Evolutionary conservation across 2,888 invertebrate species (phyloP).

Genomic region (Cephonodes hylas): DNA sequence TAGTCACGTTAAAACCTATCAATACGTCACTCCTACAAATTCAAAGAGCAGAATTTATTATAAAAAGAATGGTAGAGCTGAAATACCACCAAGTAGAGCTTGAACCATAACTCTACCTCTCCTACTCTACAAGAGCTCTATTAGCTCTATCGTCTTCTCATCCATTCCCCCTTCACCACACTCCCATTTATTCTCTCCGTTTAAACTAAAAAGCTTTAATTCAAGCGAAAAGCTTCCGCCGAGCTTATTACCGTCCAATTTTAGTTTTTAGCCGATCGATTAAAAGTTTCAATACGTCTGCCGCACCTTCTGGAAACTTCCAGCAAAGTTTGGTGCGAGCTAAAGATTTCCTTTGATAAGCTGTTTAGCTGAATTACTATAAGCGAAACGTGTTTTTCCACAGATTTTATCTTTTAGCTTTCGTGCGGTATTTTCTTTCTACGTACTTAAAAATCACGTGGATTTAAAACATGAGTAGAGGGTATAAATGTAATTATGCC

Average conservation of each 20-base stretch:
- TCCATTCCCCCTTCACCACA: neutral
- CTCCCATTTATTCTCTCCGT: neutral
- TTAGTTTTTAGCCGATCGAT: constrained; percentile 16
- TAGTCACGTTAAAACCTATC: too few species aligned
- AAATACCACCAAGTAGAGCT: neutral
- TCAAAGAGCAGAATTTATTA: too few species aligned
- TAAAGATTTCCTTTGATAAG: constrained; percentile 8
- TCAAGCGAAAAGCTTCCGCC: neutral
- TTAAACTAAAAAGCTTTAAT: constrained; percentile 8
- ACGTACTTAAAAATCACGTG: too few species aligned
- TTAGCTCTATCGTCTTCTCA: neutral
- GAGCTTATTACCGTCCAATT: constrained; percentile 10
- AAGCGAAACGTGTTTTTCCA: neutral
- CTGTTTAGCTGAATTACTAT: neutral
- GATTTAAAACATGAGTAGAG: neutral
- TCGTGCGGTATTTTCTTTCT: neutral
- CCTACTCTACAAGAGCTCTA: too few species aligned
- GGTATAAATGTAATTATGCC: neutral
- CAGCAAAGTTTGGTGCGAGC: neutral
- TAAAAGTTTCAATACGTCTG: constrained; percentile 10
- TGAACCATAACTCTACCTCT: too few species aligned
- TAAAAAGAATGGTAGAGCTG: too few species aligned
- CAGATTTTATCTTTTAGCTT: neutral
- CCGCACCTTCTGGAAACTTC: neutral
- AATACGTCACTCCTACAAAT: too few species aligned